Percentiles rank a stretch among this genome's conserved stretches.
Evolutionary conservation across 2,797 vertebrate genomes (phyloP).

Genomic region (Monodelphis domestica): DNA sequence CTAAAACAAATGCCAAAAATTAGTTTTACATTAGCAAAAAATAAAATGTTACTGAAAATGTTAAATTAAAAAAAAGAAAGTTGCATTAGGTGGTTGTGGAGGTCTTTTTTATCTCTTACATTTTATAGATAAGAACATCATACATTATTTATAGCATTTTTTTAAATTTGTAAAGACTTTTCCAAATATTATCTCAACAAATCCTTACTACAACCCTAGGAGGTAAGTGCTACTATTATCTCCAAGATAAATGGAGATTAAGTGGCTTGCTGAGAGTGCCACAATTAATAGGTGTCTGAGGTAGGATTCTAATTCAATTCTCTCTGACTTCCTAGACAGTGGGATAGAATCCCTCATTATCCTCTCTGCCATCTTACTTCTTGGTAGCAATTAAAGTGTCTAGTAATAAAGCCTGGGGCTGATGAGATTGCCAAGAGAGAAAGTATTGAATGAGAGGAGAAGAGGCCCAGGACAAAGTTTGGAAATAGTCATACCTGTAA

Average conservation of each 20-base stretch:
- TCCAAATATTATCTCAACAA: background rate
- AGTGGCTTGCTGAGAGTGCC: background rate
- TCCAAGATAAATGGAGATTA: background rate
- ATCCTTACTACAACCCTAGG: background rate
- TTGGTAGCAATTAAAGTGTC: too few relatives aligned
- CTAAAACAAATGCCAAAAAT: too few relatives aligned
- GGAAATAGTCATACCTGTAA: too few relatives aligned
- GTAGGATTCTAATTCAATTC: background rate
- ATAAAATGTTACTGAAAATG: too few relatives aligned
- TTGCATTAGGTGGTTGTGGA: background rate
- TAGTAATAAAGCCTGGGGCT: too few relatives aligned
- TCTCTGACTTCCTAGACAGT: background rate
- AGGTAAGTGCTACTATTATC: background rate
- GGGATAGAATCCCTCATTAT: background rate
- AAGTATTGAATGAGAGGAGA: too few relatives aligned
- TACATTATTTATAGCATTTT: background rate
- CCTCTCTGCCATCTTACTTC: background rate
- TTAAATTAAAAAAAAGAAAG: too few relatives aligned
- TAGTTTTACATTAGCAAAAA: too few relatives aligned
- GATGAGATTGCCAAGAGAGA: too few relatives aligned
- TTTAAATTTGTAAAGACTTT: background rate
- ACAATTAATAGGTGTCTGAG: background rate
- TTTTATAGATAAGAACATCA: background rate
- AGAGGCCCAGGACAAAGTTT: too few relatives aligned
- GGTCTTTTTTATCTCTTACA: background rate